Evolutionary conservation across 1,140 invertebrate species (phyloP).

Genomic region (Globodera ellingtonae): DNA sequence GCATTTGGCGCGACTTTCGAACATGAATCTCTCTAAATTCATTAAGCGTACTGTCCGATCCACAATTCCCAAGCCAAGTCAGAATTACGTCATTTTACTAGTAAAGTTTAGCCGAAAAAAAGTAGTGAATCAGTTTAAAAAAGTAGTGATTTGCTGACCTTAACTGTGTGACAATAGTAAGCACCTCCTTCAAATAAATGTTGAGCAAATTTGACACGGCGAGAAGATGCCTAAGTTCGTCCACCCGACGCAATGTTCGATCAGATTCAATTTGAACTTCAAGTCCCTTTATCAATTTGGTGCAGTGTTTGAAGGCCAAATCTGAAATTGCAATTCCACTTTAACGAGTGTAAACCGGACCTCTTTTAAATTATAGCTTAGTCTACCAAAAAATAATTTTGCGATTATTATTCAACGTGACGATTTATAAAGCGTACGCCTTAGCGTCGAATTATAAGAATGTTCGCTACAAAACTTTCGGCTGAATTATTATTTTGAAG

Average conservation of each 20-base stretch:
- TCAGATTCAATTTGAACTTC: conserved; percentile 44
- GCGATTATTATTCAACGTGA: no score
- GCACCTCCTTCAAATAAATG: conserved; percentile 54
- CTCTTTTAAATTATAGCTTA: no score
- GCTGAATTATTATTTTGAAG: background rate
- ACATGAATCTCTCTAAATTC: conserved; percentile 47
- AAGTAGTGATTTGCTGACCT: conserved; percentile 28
- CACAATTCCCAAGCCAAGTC: no score
- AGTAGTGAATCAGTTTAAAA: background rate
- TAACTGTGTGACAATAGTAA: conserved; percentile 51
- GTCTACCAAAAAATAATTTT: no score
- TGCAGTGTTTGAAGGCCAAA: conserved; percentile 49
- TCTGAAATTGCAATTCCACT: conserved; percentile 36
- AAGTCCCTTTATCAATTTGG: conserved; percentile 44
- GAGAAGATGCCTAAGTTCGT: conserved; percentile 46
- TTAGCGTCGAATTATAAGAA: no score
- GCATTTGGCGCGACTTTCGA: conserved; percentile 46
- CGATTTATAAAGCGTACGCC: no score
- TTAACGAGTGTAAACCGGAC: no score
- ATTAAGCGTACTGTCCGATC: background rate
- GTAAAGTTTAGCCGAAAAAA: no score
- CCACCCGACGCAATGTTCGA: conserved; percentile 30
- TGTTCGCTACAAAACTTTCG: no score
- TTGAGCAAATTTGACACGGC: conserved; percentile 39
- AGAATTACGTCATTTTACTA: no score